phyloP scores from a whole-genome alignment of 2,797 vertebrate genomes.

The Antrozous pallidus region DNA sequence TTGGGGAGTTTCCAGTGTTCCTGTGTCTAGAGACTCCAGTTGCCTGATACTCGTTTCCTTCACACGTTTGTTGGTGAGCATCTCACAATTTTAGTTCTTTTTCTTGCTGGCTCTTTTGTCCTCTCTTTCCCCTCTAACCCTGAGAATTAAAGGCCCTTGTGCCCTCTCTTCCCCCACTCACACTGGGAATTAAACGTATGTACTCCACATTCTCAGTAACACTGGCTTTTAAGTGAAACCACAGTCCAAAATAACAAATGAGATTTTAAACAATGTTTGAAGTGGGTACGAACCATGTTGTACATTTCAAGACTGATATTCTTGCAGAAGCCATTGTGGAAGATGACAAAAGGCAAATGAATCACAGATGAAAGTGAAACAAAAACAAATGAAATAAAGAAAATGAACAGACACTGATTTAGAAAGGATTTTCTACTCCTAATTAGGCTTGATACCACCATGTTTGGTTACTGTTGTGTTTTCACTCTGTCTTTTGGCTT shows the following conservation, averaged over 20 bases:
- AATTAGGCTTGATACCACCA: slow-evolving; percentile 49
- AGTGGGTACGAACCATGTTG: slow-evolving; percentile 68
- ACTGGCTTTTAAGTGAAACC: slow-evolving; percentile 70
- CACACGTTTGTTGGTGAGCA: background rate
- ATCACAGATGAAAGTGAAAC: slow-evolving; percentile 66
- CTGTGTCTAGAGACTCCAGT: slow-evolving; percentile 67
- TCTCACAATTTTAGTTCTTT: background rate
- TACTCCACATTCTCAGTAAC: slow-evolving; percentile 48
- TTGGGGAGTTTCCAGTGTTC: slow-evolving; percentile 75
- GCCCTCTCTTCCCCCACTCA: background rate
- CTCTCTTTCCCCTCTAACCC: slow-evolving; percentile 2
- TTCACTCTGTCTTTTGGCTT: background rate
- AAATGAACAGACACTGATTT: slow-evolving; percentile 57
- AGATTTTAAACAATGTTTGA: slow-evolving; percentile 72
- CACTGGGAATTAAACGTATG: slow-evolving; percentile 63
- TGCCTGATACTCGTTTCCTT: slow-evolving; percentile 67
- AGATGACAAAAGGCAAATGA: slow-evolving; percentile 71
- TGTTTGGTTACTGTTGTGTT: slow-evolving; percentile 14
- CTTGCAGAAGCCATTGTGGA: slow-evolving; percentile 60
- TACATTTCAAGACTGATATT: slow-evolving; percentile 40
- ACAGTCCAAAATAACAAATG: slow-evolving; percentile 65
- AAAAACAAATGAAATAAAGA: slow-evolving; percentile 68
- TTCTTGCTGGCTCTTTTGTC: background rate
- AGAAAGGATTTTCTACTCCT: slow-evolving; percentile 57
- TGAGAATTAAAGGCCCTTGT: slow-evolving; percentile 60